phyloP scores from a whole-genome alignment of 2,888 invertebrate genomes.

The Patella caerulea region DNA sequence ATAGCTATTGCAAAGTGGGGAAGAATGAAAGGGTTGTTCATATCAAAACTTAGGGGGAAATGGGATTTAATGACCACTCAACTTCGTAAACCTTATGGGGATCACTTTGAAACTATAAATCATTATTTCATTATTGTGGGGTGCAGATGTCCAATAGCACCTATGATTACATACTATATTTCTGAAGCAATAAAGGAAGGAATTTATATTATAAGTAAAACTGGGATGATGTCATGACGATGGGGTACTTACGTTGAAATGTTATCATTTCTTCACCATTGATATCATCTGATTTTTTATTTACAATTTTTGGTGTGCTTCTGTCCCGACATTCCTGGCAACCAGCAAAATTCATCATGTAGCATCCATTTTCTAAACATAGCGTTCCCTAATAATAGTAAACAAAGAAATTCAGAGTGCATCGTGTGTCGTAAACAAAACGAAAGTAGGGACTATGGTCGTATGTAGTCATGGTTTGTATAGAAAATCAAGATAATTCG shows the following conservation, averaged over 20 bases:
- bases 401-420: too few species aligned
- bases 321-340: slow-evolving; percentile 56
- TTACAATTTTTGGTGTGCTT: slow-evolving; percentile 43
- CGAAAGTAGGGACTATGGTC: too few species aligned
- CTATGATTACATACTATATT: background rate
- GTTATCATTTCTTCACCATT: slow-evolving; percentile 57
- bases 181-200: background rate
- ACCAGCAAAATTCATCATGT: slow-evolving; percentile 58
- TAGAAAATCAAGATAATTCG: too few species aligned
- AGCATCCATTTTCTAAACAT: slow-evolving; percentile 65
- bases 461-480: too few species aligned
- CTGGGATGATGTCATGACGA: background rate
- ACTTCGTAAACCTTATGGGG: too few species aligned
- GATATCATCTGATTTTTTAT: slow-evolving; percentile 45
- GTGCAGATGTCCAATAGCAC: background rate
- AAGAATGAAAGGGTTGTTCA: too few species aligned
- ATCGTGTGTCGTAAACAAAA: too few species aligned
- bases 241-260: slow-evolving; percentile 58
- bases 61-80: too few species aligned
- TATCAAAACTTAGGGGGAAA: too few species aligned
- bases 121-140: too few species aligned
- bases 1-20: too few species aligned
- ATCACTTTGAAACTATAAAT: too few species aligned
- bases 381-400: slow-evolving; percentile 51
- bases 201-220: background rate